Evolutionary conservation across 2,797 vertebrate genomes (phyloP).

Genomic region (Halcyon leucocephala): DNA sequence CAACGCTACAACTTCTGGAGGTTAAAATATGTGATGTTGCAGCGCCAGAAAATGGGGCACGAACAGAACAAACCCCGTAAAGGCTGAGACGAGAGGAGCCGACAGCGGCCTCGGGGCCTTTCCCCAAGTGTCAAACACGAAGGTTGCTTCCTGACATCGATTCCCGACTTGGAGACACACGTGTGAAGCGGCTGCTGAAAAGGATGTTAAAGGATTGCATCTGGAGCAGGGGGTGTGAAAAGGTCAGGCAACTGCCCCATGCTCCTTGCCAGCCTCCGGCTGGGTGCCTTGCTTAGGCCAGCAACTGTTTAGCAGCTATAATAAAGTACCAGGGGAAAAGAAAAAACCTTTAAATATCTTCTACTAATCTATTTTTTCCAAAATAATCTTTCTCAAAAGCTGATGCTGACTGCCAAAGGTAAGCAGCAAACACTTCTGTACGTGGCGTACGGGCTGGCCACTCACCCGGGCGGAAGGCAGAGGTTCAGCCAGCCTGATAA

Average conservation of each 20-base stretch:
- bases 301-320: neutral
- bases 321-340: fast-evolving
- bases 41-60: neutral
- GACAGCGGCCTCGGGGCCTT: neutral
- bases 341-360: neutral
- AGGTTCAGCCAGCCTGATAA: neutral
- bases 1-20: fast-evolving
- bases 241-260: neutral
- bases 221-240: fast-evolving
- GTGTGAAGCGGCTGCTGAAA: neutral
- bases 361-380: neutral
- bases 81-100: neutral
- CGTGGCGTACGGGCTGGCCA: fast-evolving
- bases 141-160: fast-evolving
- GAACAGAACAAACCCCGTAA: fast-evolving
- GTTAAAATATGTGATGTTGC: neutral
- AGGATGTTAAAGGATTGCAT: fast-evolving
- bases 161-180: fast-evolving
- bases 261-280: neutral
- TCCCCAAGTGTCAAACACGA: neutral
- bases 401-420: neutral
- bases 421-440: neutral
- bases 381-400: neutral
- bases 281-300: neutral
- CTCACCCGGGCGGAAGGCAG: neutral